phyloP scores from a whole-genome alignment of 2,113 vertebrate genomes.

The Mustela nigripes region DNA sequence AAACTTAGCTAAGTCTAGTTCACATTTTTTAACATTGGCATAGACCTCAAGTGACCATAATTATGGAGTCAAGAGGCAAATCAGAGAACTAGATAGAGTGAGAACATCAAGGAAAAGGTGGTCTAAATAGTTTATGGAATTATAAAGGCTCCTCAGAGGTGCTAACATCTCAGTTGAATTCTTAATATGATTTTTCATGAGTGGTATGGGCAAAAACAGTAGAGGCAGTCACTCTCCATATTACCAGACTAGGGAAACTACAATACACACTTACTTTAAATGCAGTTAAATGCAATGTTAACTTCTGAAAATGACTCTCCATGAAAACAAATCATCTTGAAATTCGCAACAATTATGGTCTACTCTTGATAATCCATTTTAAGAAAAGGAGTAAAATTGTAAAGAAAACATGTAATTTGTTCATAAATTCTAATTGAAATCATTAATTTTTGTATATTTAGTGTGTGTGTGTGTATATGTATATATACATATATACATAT shows the following conservation, averaged over 20 bases:
- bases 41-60: neutral
- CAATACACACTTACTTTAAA: neutral
- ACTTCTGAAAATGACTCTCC: constrained; percentile 1
- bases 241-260: neutral
- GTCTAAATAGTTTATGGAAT: neutral
- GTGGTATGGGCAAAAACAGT: neutral
- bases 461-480: too few relatives aligned
- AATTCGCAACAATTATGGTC: neutral
- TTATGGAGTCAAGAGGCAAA: constrained; percentile 21
- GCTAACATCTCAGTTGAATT: neutral
- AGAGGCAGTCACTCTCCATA: neutral
- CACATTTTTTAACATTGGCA: neutral
- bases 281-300: neutral
- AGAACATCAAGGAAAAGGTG: neutral
- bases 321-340: neutral
- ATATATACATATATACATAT: neutral
- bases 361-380: neutral
- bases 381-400: neutral
- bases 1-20: neutral
- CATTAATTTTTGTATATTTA: neutral
- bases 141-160: neutral
- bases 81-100: neutral
- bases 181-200: neutral
- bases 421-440: constrained; percentile 11
- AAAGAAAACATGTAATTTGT: neutral